Percentiles rank a stretch among this genome's conserved stretches.
Evolutionary conservation across 30 jellyfish, hydroid and myxozoan species (phyloP).

Genomic region (Aurelia aurita complex sp. Pacific): DNA sequence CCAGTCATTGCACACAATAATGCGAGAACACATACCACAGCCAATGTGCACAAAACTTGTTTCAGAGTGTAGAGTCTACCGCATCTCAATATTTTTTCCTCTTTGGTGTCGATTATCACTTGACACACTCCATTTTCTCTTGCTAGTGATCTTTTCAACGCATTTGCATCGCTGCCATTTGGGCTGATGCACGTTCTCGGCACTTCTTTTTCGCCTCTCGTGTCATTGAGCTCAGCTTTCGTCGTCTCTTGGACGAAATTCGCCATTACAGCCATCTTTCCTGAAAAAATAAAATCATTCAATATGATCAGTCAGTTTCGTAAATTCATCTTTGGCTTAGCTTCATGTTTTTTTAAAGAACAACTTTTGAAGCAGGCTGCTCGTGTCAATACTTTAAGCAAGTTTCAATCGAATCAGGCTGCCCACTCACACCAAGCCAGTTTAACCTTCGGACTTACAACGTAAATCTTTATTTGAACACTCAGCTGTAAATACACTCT

Average conservation of each 20-base stretch:
- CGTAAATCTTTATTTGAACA: too few relatives aligned
- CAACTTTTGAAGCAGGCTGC: too few relatives aligned
- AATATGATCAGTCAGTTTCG: neutral
- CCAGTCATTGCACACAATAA: slow-evolving; percentile 48
- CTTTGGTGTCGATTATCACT: slow-evolving; percentile 24
- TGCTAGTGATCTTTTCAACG: slow-evolving; percentile 9
- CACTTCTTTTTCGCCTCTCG: slow-evolving; percentile 7
- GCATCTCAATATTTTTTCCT: slow-evolving; percentile 7
- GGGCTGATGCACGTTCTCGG: neutral
- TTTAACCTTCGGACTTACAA: too few relatives aligned
- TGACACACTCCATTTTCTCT: slow-evolving; percentile 54
- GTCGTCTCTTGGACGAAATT: slow-evolving; percentile 11
- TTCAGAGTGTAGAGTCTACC: neutral
- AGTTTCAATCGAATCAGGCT: too few relatives aligned
- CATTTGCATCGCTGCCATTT: neutral
- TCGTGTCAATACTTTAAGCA: too few relatives aligned
- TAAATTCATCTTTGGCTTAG: too few relatives aligned
- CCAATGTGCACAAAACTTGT: neutral
- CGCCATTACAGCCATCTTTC: slow-evolving; percentile 29
- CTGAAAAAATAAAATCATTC: neutral
- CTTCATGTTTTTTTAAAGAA: too few relatives aligned
- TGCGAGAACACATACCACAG: slow-evolving; percentile 7
- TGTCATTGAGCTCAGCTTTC: neutral
- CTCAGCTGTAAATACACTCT: too few relatives aligned
- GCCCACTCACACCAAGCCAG: too few relatives aligned